Evolutionary conservation across 2,797 vertebrate species (phyloP).

Genomic region (Tarsius wallacei): DNA sequence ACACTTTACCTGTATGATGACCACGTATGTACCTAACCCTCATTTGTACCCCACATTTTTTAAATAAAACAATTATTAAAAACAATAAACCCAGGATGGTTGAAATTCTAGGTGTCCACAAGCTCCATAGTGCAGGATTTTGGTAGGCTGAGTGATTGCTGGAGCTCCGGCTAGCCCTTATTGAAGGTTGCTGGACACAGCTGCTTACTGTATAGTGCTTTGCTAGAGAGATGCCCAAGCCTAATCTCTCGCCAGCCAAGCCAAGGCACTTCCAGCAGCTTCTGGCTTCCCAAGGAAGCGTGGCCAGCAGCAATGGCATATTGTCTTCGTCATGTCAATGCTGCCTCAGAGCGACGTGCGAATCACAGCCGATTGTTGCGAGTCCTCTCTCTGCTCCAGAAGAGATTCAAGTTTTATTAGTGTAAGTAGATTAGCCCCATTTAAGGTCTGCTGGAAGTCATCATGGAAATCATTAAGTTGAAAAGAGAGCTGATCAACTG

Average conservation of each 20-base stretch:
- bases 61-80: too few relatives aligned
- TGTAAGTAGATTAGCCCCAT: conserved; percentile 81
- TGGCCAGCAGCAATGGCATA: conserved; percentile 59
- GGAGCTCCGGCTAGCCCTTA: background rate
- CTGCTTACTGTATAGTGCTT: conserved; percentile 72
- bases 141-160: background rate
- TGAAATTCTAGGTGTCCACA: background rate
- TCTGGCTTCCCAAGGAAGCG: conserved; percentile 74
- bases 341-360: conserved; percentile 16
- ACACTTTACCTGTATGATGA: too few relatives aligned
- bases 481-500: conserved; percentile 68
- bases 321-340: conserved; percentile 73
- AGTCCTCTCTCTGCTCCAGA: background rate
- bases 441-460: conserved; percentile 82
- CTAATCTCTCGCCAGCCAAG: background rate
- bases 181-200: background rate
- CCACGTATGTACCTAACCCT: too few relatives aligned
- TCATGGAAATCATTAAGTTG: conserved; percentile 78
- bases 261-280: conserved; percentile 15
- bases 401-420: conserved; percentile 78
- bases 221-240: conserved; percentile 28
- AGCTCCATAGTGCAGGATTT: conserved; percentile 6
- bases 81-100: too few relatives aligned
- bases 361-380: background rate
- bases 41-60: too few relatives aligned